phyloP scores from a whole-genome alignment of 2,113 vertebrate species.

The Australoheros scitulus region DNA sequence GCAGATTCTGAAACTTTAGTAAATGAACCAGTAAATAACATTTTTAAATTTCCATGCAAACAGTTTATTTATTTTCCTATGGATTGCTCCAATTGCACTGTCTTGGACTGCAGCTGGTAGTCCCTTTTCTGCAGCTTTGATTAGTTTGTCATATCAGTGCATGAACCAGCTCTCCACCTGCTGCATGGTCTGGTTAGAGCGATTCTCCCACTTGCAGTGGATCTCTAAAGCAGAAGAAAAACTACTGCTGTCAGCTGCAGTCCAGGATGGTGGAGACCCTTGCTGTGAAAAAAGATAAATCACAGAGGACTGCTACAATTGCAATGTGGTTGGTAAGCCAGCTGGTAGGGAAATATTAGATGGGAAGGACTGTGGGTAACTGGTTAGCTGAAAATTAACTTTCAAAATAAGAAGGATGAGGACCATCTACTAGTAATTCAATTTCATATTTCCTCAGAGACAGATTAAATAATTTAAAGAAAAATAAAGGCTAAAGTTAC shows the following conservation, averaged over 20 bases:
- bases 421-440: not conserved
- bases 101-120: not conserved
- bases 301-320: not conserved
- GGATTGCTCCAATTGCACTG: not conserved
- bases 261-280: not conserved
- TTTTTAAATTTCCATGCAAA: not conserved
- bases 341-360: not conserved
- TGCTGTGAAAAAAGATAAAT: not conserved
- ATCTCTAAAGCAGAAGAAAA: not conserved
- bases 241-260: not conserved
- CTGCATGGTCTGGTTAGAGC: not conserved
- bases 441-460: not conserved
- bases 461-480: no score
- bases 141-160: not conserved
- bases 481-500: no score
- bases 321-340: not conserved
- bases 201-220: not conserved
- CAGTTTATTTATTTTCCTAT: not conserved
- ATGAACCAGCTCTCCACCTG: not conserved
- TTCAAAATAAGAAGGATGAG: no score
- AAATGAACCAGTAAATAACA: not conserved
- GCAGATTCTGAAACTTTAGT: no score
- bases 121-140: not conserved
- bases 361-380: not conserved
- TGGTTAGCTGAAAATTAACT: not conserved